A percentile compares a stretch with the other conserved stretches of the same genome.
phyloP scores from a whole-genome alignment of 64 coral and sea anemone genomes.

The Actinia equina region DNA sequence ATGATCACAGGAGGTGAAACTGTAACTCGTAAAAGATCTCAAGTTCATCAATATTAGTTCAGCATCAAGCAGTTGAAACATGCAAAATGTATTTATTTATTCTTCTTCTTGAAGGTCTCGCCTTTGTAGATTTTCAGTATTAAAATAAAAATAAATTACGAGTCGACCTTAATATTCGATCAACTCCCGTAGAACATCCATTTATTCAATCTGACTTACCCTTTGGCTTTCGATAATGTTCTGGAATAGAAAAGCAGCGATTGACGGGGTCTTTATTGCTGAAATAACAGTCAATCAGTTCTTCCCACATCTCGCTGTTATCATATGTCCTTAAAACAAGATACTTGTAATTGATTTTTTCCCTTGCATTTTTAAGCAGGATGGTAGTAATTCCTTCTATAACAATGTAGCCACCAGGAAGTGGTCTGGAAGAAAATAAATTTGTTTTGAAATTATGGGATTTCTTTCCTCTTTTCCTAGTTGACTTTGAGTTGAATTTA shows the following conservation, averaged over 20 bases:
- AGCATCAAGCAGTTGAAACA: no score
- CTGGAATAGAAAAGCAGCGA: conserved; percentile 10
- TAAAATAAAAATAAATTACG: no score
- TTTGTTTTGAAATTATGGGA: no score
- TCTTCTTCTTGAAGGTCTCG: no score
- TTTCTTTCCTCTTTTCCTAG: no score
- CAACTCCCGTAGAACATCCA: neutral
- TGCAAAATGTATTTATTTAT: no score
- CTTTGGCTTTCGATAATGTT: neutral
- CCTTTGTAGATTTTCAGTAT: no score
- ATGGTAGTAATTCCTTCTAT: conserved; percentile 3
- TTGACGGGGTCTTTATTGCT: neutral
- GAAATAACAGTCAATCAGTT: neutral
- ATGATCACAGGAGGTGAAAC: no score
- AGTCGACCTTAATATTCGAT: no score
- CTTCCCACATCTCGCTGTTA: conserved; percentile 25
- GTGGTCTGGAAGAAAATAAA: neutral
- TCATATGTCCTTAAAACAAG: neutral
- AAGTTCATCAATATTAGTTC: no score
- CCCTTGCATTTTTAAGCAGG: neutral
- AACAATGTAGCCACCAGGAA: neutral
- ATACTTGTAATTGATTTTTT: conserved; percentile 30
- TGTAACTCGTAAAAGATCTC: no score
- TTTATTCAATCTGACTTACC: conserved; percentile 9
- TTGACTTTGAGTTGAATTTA: no score